These are phyloP conservation scores for Drosophila santomea DNA, from an alignment of 1,140 invertebrate species.

Conservation along the genomic window DNA sequence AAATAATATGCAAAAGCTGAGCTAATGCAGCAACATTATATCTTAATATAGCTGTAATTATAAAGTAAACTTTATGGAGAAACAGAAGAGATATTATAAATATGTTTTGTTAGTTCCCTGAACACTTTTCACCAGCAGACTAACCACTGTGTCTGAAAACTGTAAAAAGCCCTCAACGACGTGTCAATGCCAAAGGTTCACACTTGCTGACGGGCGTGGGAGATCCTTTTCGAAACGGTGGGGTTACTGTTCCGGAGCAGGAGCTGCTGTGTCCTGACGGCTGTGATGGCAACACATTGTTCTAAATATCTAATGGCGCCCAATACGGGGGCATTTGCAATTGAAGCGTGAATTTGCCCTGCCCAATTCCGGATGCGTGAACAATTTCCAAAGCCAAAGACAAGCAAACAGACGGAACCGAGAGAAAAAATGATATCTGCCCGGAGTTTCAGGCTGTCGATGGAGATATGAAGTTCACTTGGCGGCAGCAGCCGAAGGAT, in stretches of 20 bases:
- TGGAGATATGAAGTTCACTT: slow-evolving; percentile 70
- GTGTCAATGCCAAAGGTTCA: slow-evolving; percentile 66
- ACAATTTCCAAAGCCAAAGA: slow-evolving; percentile 62
- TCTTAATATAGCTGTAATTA: too few species aligned
- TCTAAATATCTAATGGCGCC: slow-evolving; percentile 71
- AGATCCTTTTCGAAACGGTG: slow-evolving; percentile 22
- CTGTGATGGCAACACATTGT: slow-evolving; percentile 77
- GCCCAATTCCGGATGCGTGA: slow-evolving; percentile 71
- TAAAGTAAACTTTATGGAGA: too few species aligned
- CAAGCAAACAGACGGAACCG: slow-evolving; percentile 25
- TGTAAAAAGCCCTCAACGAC: slow-evolving; percentile 25
- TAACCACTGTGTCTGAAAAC: slow-evolving; percentile 9
- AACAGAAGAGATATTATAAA: too few species aligned
- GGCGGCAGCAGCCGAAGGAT: slow-evolving; percentile 27
- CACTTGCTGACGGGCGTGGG: slow-evolving; percentile 43
- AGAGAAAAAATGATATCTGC: slow-evolving; percentile 34
- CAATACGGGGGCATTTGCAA: slow-evolving; percentile 70
- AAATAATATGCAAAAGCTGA: too few species aligned
- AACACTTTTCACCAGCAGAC: not conserved
- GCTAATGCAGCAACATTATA: too few species aligned
- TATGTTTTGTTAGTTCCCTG: too few species aligned
- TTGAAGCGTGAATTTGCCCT: slow-evolving; percentile 77
- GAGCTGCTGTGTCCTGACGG: slow-evolving; percentile 28
- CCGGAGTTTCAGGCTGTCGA: slow-evolving; percentile 66
- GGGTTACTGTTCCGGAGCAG: slow-evolving; percentile 45